A percentile compares a stretch with the other conserved stretches of the same genome.
Conservation (phyloP, 2,888 invertebrate species). For the Sturmia bella region DNA sequence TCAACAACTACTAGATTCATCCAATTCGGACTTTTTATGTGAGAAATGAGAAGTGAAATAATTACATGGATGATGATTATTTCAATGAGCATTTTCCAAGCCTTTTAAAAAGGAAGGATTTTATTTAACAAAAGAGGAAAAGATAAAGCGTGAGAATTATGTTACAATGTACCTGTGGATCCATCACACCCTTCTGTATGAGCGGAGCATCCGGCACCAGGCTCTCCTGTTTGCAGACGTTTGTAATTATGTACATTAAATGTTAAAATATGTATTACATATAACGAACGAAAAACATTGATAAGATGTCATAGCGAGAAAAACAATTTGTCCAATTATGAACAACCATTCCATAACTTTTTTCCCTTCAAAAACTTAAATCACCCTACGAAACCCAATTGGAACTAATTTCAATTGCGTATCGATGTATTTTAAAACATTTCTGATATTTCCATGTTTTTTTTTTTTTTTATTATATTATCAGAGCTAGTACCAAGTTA, state of each 20-base stretch:
- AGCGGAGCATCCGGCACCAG: conserved; percentile 94
- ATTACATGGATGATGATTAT: conserved; percentile 13
- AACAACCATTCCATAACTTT: no score
- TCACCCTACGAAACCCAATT: no score
- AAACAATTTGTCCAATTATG: neutral
- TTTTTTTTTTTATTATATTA: no score
- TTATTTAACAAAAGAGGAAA: conserved; percentile 2
- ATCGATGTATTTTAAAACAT: no score
- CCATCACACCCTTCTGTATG: conserved; percentile 97
- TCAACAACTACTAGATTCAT: neutral
- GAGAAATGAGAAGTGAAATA: conserved; percentile 13
- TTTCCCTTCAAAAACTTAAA: no score
- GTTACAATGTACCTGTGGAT: conserved; percentile 88
- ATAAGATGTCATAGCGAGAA: conserved; percentile 31
- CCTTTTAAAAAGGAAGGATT: conserved; percentile 1
- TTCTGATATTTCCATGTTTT: no score
- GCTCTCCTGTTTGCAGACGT: conserved; percentile 84
- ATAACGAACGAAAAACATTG: conserved; percentile 39
- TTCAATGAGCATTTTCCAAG: conserved; percentile 4
- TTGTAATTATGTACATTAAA: conserved; percentile 65
- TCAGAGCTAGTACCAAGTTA: no score
- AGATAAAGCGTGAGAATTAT: conserved; percentile 24
- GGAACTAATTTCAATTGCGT: no score
- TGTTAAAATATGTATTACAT: conserved; percentile 54
- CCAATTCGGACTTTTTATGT: conserved; percentile 6